A percentile compares a stretch with the other conserved stretches of the same genome.
phyloP scores from a whole-genome alignment of 2,888 invertebrate species.

The Nephrocerus scutellatus region DNA sequence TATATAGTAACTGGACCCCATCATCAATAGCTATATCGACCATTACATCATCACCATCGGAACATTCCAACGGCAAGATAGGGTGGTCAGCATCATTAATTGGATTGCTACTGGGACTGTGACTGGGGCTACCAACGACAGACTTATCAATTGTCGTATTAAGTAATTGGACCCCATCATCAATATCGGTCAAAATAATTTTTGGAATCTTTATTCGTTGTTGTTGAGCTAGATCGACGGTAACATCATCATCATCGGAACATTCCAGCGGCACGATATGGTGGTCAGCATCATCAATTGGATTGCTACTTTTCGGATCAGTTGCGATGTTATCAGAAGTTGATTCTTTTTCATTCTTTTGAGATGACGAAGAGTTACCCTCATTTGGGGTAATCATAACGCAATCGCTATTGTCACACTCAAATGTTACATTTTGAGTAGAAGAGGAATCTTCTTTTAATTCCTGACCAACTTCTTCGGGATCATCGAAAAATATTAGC shows the following conservation, averaged over 20 bases:
- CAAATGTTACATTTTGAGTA: constrained; percentile 12
- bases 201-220: no score
- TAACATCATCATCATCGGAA: constrained; percentile 19
- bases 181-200: constrained; percentile 8
- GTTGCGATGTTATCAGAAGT: constrained; percentile 3
- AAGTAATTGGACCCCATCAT: constrained; percentile 5
- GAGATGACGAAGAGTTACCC: not conserved
- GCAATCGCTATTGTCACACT: constrained; percentile 14
- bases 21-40: no score
- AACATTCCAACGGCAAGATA: not conserved
- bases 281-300: constrained; percentile 5
- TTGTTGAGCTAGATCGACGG: no score
- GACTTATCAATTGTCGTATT: no score
- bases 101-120: no score
- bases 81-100: constrained; percentile 11
- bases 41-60: no score
- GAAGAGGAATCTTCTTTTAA: not conserved
- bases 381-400: constrained; percentile 2
- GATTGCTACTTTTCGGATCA: no score
- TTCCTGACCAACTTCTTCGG: constrained; percentile 12
- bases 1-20: no score
- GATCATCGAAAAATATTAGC: constrained; percentile 26
- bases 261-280: constrained; percentile 16
- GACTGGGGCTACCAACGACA: no score
- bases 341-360: constrained; percentile 1